Percentiles rank a stretch among this genome's conserved stretches.
These are phyloP conservation scores for Solen grandis DNA, from an alignment of 1,140 invertebrate species.

Conservation along the genomic window DNA sequence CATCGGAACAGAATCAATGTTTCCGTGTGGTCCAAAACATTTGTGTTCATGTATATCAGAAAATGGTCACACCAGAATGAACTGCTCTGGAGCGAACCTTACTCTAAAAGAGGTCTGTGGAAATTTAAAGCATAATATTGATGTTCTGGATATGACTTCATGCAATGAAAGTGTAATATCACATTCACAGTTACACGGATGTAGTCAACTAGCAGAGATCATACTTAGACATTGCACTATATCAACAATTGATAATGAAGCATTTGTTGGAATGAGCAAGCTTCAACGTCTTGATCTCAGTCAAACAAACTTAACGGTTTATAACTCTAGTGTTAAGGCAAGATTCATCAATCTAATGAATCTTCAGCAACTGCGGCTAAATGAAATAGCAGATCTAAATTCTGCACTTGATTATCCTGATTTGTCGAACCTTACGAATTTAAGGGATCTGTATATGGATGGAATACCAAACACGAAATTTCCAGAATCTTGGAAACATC, in stretches of 20 bases:
- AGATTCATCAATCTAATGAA: not conserved
- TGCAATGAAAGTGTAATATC: not conserved
- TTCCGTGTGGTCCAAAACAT: conserved; percentile 7
- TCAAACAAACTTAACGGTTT: not conserved
- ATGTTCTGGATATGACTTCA: not conserved
- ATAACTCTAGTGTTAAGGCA: not conserved
- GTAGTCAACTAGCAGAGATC: conserved; percentile 8
- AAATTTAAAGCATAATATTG: not conserved
- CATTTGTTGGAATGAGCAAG: not conserved
- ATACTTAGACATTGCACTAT: conserved; percentile 8
- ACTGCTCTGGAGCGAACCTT: not conserved
- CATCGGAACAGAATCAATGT: too few relatives aligned
- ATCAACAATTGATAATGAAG: not conserved
- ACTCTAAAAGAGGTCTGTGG: not conserved
- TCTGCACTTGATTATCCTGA: not conserved
- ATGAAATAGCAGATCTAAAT: not conserved
- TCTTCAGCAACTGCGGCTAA: not conserved
- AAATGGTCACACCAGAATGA: not conserved
- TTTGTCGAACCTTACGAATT: not conserved
- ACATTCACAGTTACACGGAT: not conserved
- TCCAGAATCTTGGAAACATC: not conserved
- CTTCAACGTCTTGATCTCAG: not conserved
- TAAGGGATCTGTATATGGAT: not conserved
- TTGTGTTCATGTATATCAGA: not conserved
- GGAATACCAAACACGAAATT: not conserved